Evolutionary conservation across 2,797 vertebrate species (phyloP), one percentile per base, ranked within the genome.

Genomic region (Arremon aurantiirostris): DNA sequence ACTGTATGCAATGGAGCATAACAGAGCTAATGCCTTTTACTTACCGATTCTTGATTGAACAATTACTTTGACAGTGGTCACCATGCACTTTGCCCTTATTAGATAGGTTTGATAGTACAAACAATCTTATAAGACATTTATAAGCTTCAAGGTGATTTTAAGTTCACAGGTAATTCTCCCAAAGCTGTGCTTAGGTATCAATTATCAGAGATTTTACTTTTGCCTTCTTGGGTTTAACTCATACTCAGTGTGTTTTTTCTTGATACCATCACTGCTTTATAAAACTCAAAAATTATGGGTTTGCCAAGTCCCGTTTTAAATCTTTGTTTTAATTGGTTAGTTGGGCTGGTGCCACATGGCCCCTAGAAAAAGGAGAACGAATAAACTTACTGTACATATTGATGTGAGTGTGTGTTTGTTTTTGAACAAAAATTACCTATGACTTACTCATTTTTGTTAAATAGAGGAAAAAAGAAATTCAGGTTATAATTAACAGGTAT

Each of bases 61-160:
- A 79, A 92, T 96, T 96, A 92, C 89, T 96, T 96, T 95, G 88
- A 82, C 83, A 89, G 35, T 85, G 75, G 90, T 89, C 86, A 82
- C 72, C 5, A 1, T 77, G 84, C 77, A 23, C 89, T 95, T 94
- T 94, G 78, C 80, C 91, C 92, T 79, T 86, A 61, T 78, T 72
- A 57, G 69, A 35, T 52, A 79, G 50, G 50, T 91, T 82, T 89
- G 84, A 77, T 84, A 46, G 70, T 82, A 47, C 42, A 83, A 83
- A 85, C 65, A 81, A 70, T 87, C 47, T 87, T 75, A 82, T 11
- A 85, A 65, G 78, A 73, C 41, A 6, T 86, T 91, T 83, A 18
- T 85, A 85, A 91, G 73, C 90, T 92, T 84, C 87, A 96, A 96
- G 91, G 92, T 96, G 91, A 94, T 87, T 89, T 89, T 90, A 64